Evolutionary conservation across 1,140 invertebrate genomes (phyloP), one percentile per base, ranked within the genome.

Genomic region (Aradophagus sp.): DNA sequence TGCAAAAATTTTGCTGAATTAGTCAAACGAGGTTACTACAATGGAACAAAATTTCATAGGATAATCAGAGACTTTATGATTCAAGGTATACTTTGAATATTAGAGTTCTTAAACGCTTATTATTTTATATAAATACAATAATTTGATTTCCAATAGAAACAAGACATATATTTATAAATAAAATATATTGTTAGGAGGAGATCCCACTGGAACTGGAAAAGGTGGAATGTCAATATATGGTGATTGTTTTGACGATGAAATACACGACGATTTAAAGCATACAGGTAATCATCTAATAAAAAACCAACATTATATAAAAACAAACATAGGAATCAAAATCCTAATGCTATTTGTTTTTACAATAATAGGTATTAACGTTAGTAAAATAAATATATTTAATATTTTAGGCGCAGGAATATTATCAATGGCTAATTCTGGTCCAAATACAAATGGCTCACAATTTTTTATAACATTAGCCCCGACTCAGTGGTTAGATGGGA

Each of bases 51-150:
- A 78, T 99, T 99, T 85, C 98, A 99, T 82, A 88, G 97, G 79
- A 93, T 99, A 27, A 98, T 99, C 59, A 82, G 91, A 62, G 95
- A 99, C 85, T 99, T 99, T 84, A 99, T 99, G 96, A 97, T 99
- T 76, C 97, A 97, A 89, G 94, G 88, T 87, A 79, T 53, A 19
- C 10, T 38, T 39, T 36, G 2, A 8, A 56, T 12, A 29, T 1
- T n/a, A 13, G 19, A 14, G 8, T 15, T 15, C 14, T 34, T 34
- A 12, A 4, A 15, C 14, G 4, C 5, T 15, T 34, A 10, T 34
- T 15, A n/a, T n/a, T n/a, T n/a, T n/a, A n/a, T n/a, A n/a, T n/a
- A n/a, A n/a, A n/a, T n/a, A n/a, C n/a, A n/a, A n/a, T n/a, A n/a
- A n/a, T n/a, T n/a, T n/a, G n/a, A n/a, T n/a, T n/a, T n/a, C n/a